These are phyloP conservation scores for Cydia amplana DNA, from an alignment of 1,140 invertebrate species.

Conservation along the genomic window DNA sequence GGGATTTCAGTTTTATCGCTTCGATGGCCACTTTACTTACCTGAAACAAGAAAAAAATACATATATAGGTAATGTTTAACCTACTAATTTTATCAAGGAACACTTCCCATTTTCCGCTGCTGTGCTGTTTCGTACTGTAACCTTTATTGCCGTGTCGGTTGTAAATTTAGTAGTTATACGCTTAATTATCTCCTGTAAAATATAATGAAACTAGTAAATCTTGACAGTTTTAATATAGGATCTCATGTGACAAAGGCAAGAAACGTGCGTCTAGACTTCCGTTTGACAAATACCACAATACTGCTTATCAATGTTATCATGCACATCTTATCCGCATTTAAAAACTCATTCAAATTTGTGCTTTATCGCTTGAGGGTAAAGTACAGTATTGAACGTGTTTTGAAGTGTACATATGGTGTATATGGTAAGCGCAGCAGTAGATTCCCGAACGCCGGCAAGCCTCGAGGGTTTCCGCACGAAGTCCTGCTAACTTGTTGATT, in stretches of 20 bases:
- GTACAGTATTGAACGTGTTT: neutral
- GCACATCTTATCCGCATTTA: neutral
- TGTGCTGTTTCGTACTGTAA: too few species aligned
- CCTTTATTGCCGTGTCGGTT: too few species aligned
- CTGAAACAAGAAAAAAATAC: conserved; percentile 7
- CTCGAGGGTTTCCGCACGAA: conserved; percentile 22
- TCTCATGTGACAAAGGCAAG: neutral
- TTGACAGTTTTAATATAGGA: neutral
- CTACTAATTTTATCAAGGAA: too few species aligned
- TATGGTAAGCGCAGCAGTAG: neutral
- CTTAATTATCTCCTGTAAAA: too few species aligned
- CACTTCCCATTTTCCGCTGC: too few species aligned
- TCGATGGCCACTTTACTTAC: conserved; percentile 2
- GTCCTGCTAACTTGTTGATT: conserved; percentile 29
- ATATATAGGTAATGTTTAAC: too few species aligned
- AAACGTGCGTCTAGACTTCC: neutral
- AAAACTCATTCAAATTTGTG: neutral
- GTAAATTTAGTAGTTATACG: too few species aligned
- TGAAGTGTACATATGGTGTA: neutral
- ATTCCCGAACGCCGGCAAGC: conserved; percentile 8
- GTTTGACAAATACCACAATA: neutral
- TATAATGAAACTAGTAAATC: too few species aligned
- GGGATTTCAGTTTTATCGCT: neutral
- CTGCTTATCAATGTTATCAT: neutral
- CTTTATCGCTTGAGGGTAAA: neutral